phyloP scores from a whole-genome alignment of 2,888 invertebrate genomes.

The Callinectes sapidus region DNA sequence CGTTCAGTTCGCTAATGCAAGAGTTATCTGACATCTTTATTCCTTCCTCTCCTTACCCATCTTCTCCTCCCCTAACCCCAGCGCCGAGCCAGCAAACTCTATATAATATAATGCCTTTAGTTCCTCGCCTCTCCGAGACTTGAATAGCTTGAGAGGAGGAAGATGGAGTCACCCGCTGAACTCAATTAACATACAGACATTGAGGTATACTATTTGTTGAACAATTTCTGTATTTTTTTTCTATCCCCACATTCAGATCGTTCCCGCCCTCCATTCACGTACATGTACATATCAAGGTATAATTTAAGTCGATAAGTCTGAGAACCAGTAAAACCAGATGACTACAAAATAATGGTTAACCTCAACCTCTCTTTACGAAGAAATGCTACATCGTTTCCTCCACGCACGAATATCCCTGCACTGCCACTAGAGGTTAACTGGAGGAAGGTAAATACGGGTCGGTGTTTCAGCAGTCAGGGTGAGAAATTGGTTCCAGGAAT shows the following conservation, averaged over 20 bases:
- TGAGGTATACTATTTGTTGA: neutral
- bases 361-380: neutral
- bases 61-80: neutral
- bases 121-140: neutral
- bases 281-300: constrained; percentile 8
- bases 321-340: neutral
- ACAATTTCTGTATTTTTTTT: neutral
- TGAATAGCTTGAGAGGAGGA: neutral
- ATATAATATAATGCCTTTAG: constrained; percentile 9
- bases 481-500: neutral
- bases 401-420: neutral
- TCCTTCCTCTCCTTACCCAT: neutral
- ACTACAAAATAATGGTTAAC: neutral
- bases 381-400: neutral
- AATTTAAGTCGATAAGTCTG: neutral
- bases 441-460: neutral
- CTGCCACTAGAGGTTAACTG: neutral
- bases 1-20: neutral
- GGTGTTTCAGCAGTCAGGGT: neutral
- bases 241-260: neutral
- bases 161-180: neutral
- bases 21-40: neutral
- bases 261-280: neutral
- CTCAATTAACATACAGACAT: constrained; percentile 16
- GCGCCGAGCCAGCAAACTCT: neutral